Base-by-base conservation (phyloP, 2,888 invertebrate species). In the Plusia festucae region DNA sequence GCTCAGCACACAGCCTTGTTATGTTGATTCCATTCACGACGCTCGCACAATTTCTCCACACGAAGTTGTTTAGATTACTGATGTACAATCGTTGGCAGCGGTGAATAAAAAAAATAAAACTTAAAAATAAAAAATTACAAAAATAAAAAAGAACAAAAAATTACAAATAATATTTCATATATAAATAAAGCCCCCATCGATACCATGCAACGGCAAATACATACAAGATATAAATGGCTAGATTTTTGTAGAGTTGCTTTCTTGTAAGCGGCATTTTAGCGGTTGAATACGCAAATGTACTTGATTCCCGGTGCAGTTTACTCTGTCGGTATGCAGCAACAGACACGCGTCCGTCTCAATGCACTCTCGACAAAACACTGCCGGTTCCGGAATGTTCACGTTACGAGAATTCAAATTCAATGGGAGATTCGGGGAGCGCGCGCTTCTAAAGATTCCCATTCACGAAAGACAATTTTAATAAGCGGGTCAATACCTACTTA, bases 11-110 rank as follows among this genome's bases (percentile, higher is more conserved):
- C 71, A 73, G 70, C 74, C 75, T 64, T 76, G 78, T 81, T 80
- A 84, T 82, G 81, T 65, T 72, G 79, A 83, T 85, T 85, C 82
- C 82, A 82, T 87, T 84, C 85, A 84, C 76, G 78, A 74, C 73
- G 77, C 83, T 86, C 87, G 74, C 85, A 87, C 85, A 87, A 84
- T 88, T 86, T 88, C 87, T 79, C 85, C 82, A 70, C 76, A 82
- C 68, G 78, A 77, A 68, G 68, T 63, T 59, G 75, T 65, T 75
- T 58, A 57, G 66, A 73, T 79, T 71, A 72, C 70, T 62, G 55
- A 53, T 49, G 73, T 68, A 71, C 62, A 63, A 18, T 55, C 34
- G 22, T 11, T n/a, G n/a, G 60, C 68, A 53, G 13, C 44, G 54
- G 46, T 61, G 60, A 5, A 34, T 3, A 34, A 3, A 34, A 15